A percentile compares a stretch with the other conserved stretches of the same genome.
Conservation (phyloP, 1,140 invertebrate species). For the Drosophila aff. region DNA sequence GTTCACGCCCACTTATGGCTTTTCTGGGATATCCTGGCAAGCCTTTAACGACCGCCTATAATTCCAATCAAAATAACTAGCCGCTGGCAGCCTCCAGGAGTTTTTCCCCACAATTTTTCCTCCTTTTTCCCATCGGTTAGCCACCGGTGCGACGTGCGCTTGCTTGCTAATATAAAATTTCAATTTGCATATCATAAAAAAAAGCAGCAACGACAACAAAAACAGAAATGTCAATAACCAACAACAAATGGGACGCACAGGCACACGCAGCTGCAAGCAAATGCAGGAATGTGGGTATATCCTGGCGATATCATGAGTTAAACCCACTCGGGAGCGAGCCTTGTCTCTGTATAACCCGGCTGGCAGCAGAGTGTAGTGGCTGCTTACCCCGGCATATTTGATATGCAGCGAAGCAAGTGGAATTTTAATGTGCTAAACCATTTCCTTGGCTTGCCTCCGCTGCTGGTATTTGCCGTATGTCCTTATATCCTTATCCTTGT, state of each 20-base stretch:
- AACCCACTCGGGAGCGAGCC: slow-evolving; percentile 40
- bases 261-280: slow-evolving; percentile 32
- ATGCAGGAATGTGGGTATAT: slow-evolving; percentile 27
- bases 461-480: slow-evolving; percentile 46
- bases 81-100: slow-evolving; percentile 28
- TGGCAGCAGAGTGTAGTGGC: slow-evolving; percentile 11
- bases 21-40: background rate
- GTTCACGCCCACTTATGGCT: slow-evolving; percentile 15
- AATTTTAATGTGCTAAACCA: slow-evolving; percentile 83
- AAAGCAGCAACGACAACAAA: background rate
- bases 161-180: slow-evolving; percentile 79
- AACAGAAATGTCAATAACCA: slow-evolving; percentile 68
- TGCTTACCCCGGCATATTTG: slow-evolving; percentile 72
- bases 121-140: slow-evolving; percentile 40
- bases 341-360: slow-evolving; percentile 22
- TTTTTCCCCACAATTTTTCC: slow-evolving; percentile 7
- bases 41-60: slow-evolving; percentile 51
- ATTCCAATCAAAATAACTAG: slow-evolving; percentile 79
- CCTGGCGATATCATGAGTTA: slow-evolving; percentile 40
- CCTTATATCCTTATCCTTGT: slow-evolving; percentile 23
- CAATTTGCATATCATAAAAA: slow-evolving; percentile 80
- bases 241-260: slow-evolving; percentile 65
- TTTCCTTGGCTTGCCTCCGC: slow-evolving; percentile 58
- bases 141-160: slow-evolving; percentile 34
- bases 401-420: slow-evolving; percentile 81